phyloP scores from a whole-genome alignment of 2,113 vertebrate species.

The Calidris pygmaea region DNA sequence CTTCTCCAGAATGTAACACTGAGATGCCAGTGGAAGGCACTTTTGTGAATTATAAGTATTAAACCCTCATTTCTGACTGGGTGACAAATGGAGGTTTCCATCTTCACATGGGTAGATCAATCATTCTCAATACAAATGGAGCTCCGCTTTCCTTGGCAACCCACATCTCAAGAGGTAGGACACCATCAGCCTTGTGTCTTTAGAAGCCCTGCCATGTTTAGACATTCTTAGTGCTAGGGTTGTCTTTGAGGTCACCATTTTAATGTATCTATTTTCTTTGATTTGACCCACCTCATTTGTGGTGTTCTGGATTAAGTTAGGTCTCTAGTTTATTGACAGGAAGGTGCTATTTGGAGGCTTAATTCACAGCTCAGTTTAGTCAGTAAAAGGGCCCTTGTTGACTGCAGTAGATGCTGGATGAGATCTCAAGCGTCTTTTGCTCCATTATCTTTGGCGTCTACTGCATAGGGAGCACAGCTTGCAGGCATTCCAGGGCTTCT shows the following conservation, averaged over 20 bases:
- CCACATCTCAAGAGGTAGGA: neutral
- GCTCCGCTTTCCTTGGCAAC: neutral
- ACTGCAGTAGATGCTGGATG: slow-evolving; percentile 3
- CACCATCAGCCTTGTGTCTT: neutral
- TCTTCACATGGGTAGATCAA: neutral
- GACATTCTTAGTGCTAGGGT: neutral
- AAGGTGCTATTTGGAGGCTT: neutral
- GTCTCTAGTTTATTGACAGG: neutral
- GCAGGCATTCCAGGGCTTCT: slow-evolving; percentile 57
- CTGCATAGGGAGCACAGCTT: slow-evolving; percentile 59
- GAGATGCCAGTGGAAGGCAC: neutral
- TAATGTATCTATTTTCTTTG: neutral
- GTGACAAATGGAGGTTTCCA: neutral
- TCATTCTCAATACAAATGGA: neutral
- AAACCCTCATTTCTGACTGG: neutral
- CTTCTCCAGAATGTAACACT: neutral
- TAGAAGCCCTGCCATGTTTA: neutral
- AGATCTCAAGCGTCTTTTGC: neutral
- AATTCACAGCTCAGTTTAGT: neutral
- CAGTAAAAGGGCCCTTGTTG: neutral
- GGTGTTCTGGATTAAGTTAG: neutral
- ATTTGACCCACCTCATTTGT: neutral
- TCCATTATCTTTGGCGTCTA: slow-evolving; percentile 58
- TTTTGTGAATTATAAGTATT: neutral
- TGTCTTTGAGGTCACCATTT: neutral